Conservation (phyloP, 2,888 invertebrate genomes). For the Drosophila niveifrons region DNA sequence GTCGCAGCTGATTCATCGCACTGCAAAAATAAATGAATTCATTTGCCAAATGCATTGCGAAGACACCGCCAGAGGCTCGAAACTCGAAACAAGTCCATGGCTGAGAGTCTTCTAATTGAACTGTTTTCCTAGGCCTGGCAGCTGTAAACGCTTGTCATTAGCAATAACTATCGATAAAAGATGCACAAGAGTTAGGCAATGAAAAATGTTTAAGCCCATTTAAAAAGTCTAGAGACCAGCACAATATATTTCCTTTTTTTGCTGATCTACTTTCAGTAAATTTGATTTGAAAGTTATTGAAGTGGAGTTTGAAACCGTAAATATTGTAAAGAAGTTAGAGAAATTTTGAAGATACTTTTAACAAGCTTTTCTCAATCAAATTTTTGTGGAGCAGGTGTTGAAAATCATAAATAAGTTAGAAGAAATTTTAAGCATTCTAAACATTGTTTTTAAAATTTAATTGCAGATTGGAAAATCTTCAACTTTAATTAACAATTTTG, state of each 20-base stretch:
- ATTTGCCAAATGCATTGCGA: constrained; percentile 66
- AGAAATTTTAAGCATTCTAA: no score
- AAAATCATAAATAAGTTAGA: no score
- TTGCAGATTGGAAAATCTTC: no score
- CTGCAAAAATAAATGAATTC: constrained; percentile 71
- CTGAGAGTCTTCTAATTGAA: constrained; percentile 62
- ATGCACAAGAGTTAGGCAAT: background rate
- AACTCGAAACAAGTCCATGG: constrained; percentile 1
- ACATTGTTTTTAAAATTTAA: no score
- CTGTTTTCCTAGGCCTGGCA: constrained; percentile 62
- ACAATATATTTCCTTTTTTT: background rate
- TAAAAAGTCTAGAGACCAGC: background rate
- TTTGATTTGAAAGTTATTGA: background rate
- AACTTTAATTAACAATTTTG: no score
- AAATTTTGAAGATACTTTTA: no score
- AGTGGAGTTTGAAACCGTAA: no score
- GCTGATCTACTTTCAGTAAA: background rate
- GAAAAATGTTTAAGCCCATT: background rate
- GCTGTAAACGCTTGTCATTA: constrained; percentile 70
- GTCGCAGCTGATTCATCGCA: constrained; percentile 73
- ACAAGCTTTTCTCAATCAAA: no score
- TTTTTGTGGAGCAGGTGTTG: no score
- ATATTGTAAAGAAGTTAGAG: no score
- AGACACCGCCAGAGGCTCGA: constrained; percentile 46
- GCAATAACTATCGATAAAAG: constrained; percentile 45